Evolutionary conservation across 2,888 invertebrate species (phyloP).

Genomic region (Oxytorus armatus): DNA sequence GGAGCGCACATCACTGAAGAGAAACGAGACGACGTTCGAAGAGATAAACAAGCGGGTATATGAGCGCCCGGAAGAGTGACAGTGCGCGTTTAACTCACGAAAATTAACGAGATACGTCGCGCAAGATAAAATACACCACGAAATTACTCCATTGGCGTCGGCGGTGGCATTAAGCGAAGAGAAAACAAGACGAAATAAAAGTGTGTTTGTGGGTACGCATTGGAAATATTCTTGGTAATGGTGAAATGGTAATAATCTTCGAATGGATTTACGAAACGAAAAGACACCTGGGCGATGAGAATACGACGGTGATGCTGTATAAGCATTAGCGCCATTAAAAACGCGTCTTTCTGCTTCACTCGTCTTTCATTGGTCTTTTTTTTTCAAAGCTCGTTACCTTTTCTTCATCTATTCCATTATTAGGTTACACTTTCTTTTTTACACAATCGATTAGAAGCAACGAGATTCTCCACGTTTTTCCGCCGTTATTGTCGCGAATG

Average conservation of each 20-base stretch:
- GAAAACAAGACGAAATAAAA: slow-evolving; percentile 17
- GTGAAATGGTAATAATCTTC: slow-evolving; percentile 55
- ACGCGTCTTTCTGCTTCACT: slow-evolving; percentile 17
- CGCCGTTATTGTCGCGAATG: slow-evolving; percentile 3
- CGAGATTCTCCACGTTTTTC: slow-evolving; percentile 13
- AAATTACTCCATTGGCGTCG: slow-evolving; percentile 28
- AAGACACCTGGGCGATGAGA: slow-evolving; percentile 38
- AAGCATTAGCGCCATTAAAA: slow-evolving; percentile 38
- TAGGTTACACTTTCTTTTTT: slow-evolving; percentile 50
- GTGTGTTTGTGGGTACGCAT: slow-evolving; percentile 11
- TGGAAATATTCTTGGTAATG: slow-evolving; percentile 43
- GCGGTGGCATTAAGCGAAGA: slow-evolving; percentile 25
- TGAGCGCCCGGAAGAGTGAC: slow-evolving; percentile 37
- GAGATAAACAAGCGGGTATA: neutral
- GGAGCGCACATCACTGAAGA: slow-evolving; percentile 3
- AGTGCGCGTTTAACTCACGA: slow-evolving; percentile 62
- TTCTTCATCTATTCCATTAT: slow-evolving; percentile 25
- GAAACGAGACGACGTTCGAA: slow-evolving; percentile 1
- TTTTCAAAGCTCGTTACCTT: slow-evolving; percentile 45
- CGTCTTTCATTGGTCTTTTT: slow-evolving; percentile 39
- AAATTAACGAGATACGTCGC: slow-evolving; percentile 67
- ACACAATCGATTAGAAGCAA: slow-evolving; percentile 25
- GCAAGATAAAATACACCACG: slow-evolving; percentile 63
- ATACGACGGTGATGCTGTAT: slow-evolving; percentile 24
- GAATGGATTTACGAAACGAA: slow-evolving; percentile 1